Evolutionary conservation across 1,140 invertebrate genomes (phyloP).

Genomic region (Arctopsyche grandis): DNA sequence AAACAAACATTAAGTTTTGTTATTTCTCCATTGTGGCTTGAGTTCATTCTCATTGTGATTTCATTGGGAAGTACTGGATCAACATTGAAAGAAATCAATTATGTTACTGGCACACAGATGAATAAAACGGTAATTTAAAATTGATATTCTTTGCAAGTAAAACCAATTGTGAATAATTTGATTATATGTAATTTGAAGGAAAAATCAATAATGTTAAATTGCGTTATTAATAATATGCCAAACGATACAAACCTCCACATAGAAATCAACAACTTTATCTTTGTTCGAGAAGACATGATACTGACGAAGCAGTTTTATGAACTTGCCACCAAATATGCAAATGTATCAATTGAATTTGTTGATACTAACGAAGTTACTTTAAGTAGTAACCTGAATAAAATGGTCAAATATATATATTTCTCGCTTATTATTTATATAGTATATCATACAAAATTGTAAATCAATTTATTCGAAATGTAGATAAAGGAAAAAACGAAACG

Average conservation of each 20-base stretch:
- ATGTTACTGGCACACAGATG: constrained; percentile 34
- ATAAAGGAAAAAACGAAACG: constrained; percentile 31
- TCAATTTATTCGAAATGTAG: constrained; percentile 24
- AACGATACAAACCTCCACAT: constrained; percentile 27
- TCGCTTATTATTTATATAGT: neutral
- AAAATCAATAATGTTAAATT: constrained; percentile 34
- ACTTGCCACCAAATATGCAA: constrained; percentile 16
- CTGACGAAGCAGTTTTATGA: constrained; percentile 27
- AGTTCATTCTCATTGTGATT: constrained; percentile 37
- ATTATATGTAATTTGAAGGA: constrained; percentile 35
- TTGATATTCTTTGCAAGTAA: constrained; percentile 11
- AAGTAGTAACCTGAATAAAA: constrained; percentile 37
- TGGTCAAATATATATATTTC: constrained; percentile 10
- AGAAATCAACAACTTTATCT: constrained; percentile 49
- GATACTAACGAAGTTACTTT: constrained; percentile 36
- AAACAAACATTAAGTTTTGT: constrained; percentile 42
- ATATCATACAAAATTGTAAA: neutral
- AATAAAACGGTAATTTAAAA: constrained; percentile 8
- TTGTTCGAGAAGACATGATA: constrained; percentile 36
- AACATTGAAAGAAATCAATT: constrained; percentile 43
- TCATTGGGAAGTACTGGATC: constrained; percentile 42
- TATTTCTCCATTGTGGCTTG: constrained; percentile 46
- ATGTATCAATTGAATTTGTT: constrained; percentile 45
- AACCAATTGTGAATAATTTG: neutral
- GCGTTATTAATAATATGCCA: constrained; percentile 23